Base-by-base conservation (phyloP, 2,888 invertebrate genomes). In the Zhuqinia jingwanae region DNA sequence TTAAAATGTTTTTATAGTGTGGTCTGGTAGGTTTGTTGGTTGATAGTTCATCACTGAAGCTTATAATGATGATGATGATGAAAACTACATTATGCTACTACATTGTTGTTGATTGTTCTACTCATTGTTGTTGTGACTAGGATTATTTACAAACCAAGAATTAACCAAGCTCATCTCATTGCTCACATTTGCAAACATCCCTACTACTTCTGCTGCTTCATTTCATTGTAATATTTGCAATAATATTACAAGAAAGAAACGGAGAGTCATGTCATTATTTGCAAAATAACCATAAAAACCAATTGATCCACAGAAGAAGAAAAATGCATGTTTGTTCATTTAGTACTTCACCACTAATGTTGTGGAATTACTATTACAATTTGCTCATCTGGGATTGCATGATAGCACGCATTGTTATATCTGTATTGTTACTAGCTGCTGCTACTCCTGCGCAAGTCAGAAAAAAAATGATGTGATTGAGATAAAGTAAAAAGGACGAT, bases 271-370 rank as follows among this genome's bases (percentile, higher is more conserved):
- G 8, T 8, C 8, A 78, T 63, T 45, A 27, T 78, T 45, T 63
- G n/a, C 78, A 45, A 60, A 42, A 78, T 27, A 36, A n/a, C 36
- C 20, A 53, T 68, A 79, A 50, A 65, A 42, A 45, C 22, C 45
- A 42, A 20, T 45, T 68, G 68, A 68, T 68, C 22, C 68, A 45
- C 45, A 45, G 42, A 68, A 42, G 68, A 68, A 68, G 45, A 68
- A n/a, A n/a, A n/a, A n/a, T n/a, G n/a, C n/a, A 68, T 68, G 45
- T 68, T 68, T 68, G 45, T 45, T 68, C 68, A 68, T 13, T 60
- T 20, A 68, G 5, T 36, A 3, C 68, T 45, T 45, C 68, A 45
- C 68, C 68, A 68, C 45, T 22, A 68, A 68, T 45, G 45, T 5
- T 45, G 42, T 68, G 42, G 68, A 68, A 68, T 45, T 68, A 42